Evolutionary conservation across 1,140 invertebrate genomes (phyloP).

Genomic region (Hylaeus volcanicus): DNA sequence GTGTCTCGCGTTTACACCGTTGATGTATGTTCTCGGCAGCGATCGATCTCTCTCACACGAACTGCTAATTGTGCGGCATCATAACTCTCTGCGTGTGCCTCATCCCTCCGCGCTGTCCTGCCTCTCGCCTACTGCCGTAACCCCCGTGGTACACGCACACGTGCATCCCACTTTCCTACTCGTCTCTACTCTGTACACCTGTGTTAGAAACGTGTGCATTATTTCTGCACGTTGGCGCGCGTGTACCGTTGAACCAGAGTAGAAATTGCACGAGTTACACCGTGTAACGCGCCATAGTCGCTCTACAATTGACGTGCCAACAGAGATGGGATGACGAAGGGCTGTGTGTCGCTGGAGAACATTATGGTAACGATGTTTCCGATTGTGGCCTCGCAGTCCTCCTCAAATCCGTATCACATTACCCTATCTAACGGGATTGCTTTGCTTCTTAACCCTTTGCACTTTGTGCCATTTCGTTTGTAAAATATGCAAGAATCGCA

Average conservation of each 20-base stretch:
- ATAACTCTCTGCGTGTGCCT: constrained; percentile 75
- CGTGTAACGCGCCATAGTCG: constrained; percentile 44
- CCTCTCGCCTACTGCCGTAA: background rate
- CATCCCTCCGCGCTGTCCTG: constrained; percentile 42
- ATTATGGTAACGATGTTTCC: constrained; percentile 68
- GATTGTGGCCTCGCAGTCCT: background rate
- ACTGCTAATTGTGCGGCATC: constrained; percentile 81
- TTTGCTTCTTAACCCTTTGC: too few species aligned
- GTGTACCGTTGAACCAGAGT: constrained; percentile 38
- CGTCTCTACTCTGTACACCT: constrained; percentile 49
- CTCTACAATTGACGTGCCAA: constrained; percentile 7
- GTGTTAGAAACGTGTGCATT: constrained; percentile 43
- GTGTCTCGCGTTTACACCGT: constrained; percentile 73
- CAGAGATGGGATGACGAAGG: constrained; percentile 41
- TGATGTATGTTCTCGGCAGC: constrained; percentile 79
- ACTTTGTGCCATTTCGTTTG: too few species aligned
- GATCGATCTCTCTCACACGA: constrained; percentile 81
- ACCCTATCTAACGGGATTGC: too few species aligned
- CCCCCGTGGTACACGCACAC: background rate
- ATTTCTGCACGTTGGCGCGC: constrained; percentile 42
- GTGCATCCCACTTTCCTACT: constrained; percentile 22
- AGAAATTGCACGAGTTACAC: constrained; percentile 32
- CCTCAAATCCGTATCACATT: too few species aligned
- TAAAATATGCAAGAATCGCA: too few species aligned
- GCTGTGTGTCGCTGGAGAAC: constrained; percentile 55